A percentile compares a stretch with the other conserved stretches of the same genome.
Evolutionary conservation across 2,888 invertebrate species (phyloP).

Genomic region (Lepidocyrtinus sp.): DNA sequence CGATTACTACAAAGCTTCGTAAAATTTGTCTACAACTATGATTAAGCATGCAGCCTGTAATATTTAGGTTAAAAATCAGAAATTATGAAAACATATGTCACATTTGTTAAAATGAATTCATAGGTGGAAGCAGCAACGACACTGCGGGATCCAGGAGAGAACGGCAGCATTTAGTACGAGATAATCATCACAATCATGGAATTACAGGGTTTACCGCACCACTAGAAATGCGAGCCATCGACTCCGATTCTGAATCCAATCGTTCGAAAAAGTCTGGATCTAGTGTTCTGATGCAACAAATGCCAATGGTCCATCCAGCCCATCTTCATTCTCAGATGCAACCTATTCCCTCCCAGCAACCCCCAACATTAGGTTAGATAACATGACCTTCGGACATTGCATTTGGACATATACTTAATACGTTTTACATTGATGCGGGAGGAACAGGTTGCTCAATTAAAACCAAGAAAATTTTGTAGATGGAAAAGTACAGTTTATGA

Average conservation of each 20-base stretch:
- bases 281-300: slow-evolving; percentile 67
- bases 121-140: slow-evolving; percentile 69
- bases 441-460: slow-evolving; percentile 19
- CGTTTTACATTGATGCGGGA: too few relatives aligned
- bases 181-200: slow-evolving; percentile 68
- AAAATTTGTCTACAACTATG: slow-evolving; percentile 47
- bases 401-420: neutral
- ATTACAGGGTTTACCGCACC: slow-evolving; percentile 67
- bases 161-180: slow-evolving; percentile 65
- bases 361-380: slow-evolving; percentile 37
- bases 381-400: neutral
- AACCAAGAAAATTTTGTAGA: neutral
- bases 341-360: slow-evolving; percentile 35
- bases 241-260: slow-evolving; percentile 68
- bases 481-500: neutral
- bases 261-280: slow-evolving; percentile 68
- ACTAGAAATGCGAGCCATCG: slow-evolving; percentile 66
- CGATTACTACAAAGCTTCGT: slow-evolving; percentile 45
- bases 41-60: neutral
- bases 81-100: neutral
- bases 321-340: slow-evolving; percentile 55
- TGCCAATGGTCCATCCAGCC: slow-evolving; percentile 56
- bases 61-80: neutral
- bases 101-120: neutral
- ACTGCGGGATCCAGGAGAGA: slow-evolving; percentile 67